phyloP scores from a whole-genome alignment of 2,888 invertebrate genomes.

The Chorisops tibialis region DNA sequence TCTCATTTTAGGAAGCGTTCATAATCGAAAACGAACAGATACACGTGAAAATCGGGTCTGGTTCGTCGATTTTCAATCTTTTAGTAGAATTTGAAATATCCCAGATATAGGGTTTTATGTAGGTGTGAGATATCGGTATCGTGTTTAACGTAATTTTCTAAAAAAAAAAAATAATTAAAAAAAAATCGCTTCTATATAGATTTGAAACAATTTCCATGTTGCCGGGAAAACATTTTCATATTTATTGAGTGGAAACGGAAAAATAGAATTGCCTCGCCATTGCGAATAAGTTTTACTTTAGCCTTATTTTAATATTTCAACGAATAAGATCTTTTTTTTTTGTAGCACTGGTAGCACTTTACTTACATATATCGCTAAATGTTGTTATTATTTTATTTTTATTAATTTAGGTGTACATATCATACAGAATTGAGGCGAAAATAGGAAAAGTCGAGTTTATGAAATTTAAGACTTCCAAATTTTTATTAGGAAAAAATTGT shows the following conservation, averaged over 20 bases:
- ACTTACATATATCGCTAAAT: no score
- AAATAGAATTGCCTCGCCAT: no score
- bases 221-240: not conserved
- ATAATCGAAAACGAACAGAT: slow-evolving; percentile 26
- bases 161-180: slow-evolving; percentile 1
- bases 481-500: no score
- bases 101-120: slow-evolving; percentile 29
- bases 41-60: not conserved
- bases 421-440: no score
- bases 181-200: not conserved
- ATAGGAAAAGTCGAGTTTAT: no score
- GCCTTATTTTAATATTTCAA: no score
- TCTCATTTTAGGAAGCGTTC: slow-evolving; percentile 35
- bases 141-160: slow-evolving; percentile 21
- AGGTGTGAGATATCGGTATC: slow-evolving; percentile 30
- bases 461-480: no score
- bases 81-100: slow-evolving; percentile 1
- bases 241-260: not conserved
- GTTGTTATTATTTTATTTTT: no score
- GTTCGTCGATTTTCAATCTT: slow-evolving; percentile 13
- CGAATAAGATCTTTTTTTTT: no score
- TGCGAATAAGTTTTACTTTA: no score
- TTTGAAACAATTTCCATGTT: slow-evolving; percentile 7
- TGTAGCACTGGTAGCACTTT: no score
- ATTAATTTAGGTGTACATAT: no score